Evolutionary conservation across 2,113 vertebrate genomes (phyloP), one percentile per base, ranked within the genome.

Genomic region (Chlorodrepanis virens): DNA sequence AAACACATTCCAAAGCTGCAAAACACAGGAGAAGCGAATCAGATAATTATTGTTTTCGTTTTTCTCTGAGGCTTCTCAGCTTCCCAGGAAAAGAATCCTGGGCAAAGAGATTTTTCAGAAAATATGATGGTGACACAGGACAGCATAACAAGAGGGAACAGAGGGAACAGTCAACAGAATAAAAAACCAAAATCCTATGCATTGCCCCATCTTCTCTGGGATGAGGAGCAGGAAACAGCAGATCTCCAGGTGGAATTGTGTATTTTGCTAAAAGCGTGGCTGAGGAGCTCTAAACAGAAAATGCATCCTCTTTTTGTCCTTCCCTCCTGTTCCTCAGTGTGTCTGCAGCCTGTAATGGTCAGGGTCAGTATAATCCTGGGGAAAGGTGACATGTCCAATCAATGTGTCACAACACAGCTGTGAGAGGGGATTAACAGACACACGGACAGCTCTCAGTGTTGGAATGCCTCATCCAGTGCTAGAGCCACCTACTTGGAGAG

Each of bases 81-180:
- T 49, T 49, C 47, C 13, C 23, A 49, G 47, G 47, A 49, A 12
- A 25, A 49, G 47, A 28, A 52, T 52, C 50, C 25, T 28, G 50
- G 50, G 50, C 9, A 52, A 52, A 28, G 50, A 10, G 27, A 28
- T 28, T 52, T 52, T 52, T 52, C 50, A 52, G 50, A 52, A 52
- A 52, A 52, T 17, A 11, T 17, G 15, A 17, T 10, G 4, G 50
- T 28, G 27, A 52, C 50, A 52, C 27, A 28, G 16, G 10, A 21
- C 16, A 50, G 22, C 10, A 8, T 2, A 17, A 3, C 7, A 74
- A n/a, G 28, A 76, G 8, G 2, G 11, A 19, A 24, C n/a, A 14
- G 12, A 40, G 13, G 12, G 19, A 78, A 12, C 31, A 44, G 21
- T 2, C 27, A 49, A 0, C 13, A 29, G 40, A 10, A 2, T 27